Base-by-base conservation (phyloP, 2,888 invertebrate genomes). In the Calameuta pallipes region DNA sequence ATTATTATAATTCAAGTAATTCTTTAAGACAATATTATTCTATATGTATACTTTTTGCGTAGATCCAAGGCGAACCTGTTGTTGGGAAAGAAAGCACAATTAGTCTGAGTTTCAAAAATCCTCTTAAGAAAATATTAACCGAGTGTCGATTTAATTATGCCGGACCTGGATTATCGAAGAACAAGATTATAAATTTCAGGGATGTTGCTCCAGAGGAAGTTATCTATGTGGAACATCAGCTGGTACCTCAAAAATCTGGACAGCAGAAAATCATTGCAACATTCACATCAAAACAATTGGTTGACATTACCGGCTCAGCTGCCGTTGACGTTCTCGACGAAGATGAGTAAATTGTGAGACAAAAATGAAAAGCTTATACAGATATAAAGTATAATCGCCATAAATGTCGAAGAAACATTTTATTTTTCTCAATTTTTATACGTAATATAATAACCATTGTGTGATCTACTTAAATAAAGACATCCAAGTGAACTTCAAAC, bases 101-200 rank as follows among this genome's bases (percentile, higher is more conserved):
- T 0, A 92, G 92, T 1, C 92, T 96, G 30, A 93, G 94, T 3
- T 95, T 97, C 87, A 92, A 91, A 74, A 97, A 97, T 92, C 97
- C 97, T 0, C 89, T 97, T 83, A 93, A 94, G 78, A 92, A 91
- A 31, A 83, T 89, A 0, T 91, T 97, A 74, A 95, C 95, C 0
- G 92, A 94, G 12, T 96, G 96, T 88, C 94, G 94, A 87, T 95
- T 96, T 89, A 93, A 94, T 73, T 92, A 96, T 83, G 95, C 95
- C 79, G 96, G 96, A 0, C 94, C 95, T 0, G 95, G 95, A 3
- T 92, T 96, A 13, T 91, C 93, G 0, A 94, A 94, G 76, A 94
- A 94, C 81, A 94, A 94, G 80, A 92, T 93, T 2, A 87, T 95
- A 15, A 89, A 93, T 0, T 93, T 94, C 75, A 92, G 93, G 34